Evolutionary conservation across 2,113 vertebrate species (phyloP), one percentile per base, ranked within the genome.

Genomic region (Pogona vitticeps): DNA sequence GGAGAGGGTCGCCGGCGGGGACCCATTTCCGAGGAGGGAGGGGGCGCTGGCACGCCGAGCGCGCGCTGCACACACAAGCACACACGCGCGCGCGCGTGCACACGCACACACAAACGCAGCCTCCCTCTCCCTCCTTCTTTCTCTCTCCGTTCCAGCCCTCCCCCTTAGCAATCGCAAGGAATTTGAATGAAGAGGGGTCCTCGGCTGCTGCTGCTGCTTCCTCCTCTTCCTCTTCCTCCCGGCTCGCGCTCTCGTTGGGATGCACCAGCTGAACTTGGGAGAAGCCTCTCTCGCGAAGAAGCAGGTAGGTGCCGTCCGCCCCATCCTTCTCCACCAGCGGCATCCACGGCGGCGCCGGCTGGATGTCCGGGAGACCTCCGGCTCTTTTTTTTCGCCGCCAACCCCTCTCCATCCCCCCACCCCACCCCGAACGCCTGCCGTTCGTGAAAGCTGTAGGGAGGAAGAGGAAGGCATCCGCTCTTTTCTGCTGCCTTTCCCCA

Each of bases 11-110:
- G 4, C 1, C 17, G 23, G 36, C 52, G 82, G 52, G 68, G 33
- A 9, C 72, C 67, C 76, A 42, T 80, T 80, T 85, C 91, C 82
- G 84, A 8, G 83, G 90, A 90, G 91, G 89, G 91, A 92, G 87
- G 89, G 82, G 58, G 1, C 87, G 90, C 93, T 73, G 89, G 63
- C 21, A 65, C 20, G 23, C 86, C 82, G 84, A 82, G 59, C 86
- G 83, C 87, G 58, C 72, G n/a, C 59, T 2, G 3, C 59, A 38
- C 63, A 15, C 73, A 33, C 71, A 40, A 56, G 85, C 76, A 82
- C 61, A 65, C 79, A 46, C 61, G 88, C 79, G 84, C 59, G 82
- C 84, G 82, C 87, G 80, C 88, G 33, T 52, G 21, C 52, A 38
- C 40, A 46, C 65, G 65, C 58, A 70, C 71, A 46, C 56, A 23